These are phyloP conservation scores for Euura lappo DNA, from an alignment of 1,140 invertebrate genomes.

Conservation along the genomic window DNA sequence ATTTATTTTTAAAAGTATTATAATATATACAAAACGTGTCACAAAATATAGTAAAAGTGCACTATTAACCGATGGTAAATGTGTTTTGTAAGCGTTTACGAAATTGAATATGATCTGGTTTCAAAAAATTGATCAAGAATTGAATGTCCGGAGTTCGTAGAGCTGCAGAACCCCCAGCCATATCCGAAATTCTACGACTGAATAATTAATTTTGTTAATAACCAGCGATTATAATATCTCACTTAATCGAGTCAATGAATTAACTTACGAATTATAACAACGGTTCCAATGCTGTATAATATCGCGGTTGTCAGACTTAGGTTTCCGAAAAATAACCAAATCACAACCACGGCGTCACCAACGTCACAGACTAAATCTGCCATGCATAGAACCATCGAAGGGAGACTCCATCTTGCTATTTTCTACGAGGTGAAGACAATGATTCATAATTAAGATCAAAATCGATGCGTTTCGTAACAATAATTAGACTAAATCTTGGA, in stretches of 20 bases:
- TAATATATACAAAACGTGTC: conserved; percentile 11
- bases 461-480: too few species aligned
- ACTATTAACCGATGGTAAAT: not conserved
- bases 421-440: conserved; percentile 24
- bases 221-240: too few species aligned
- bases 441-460: not conserved
- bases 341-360: conserved; percentile 29
- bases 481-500: too few species aligned
- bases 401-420: conserved; percentile 40
- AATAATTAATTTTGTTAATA: conserved; percentile 11
- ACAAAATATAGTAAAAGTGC: not conserved
- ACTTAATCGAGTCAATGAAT: too few species aligned
- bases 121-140: not conserved
- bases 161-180: conserved; percentile 41
- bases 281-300: conserved; percentile 25
- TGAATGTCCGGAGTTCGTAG: conserved; percentile 39
- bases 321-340: conserved; percentile 37
- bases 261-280: conserved; percentile 33
- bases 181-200: conserved; percentile 42
- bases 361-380: conserved; percentile 35
- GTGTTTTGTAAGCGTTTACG: conserved; percentile 14
- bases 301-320: conserved; percentile 29
- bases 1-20: not conserved
- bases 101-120: conserved; percentile 25
- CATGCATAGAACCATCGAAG: conserved; percentile 37